These are phyloP conservation scores for Dufourea novaeangliae DNA, from an alignment of 1,140 invertebrate genomes.

Conservation along the genomic window DNA sequence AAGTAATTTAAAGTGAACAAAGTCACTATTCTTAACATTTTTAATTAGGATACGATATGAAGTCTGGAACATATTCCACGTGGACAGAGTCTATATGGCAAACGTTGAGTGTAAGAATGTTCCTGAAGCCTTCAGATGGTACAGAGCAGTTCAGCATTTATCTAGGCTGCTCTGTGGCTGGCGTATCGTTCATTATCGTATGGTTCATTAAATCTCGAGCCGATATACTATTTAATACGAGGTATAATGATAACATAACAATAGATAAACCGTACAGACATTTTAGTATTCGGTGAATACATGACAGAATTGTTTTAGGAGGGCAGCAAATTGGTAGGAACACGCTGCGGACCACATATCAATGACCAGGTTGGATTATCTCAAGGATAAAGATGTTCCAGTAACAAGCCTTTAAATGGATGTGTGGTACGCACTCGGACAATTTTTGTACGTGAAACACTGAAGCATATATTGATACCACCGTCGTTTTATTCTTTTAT, in stretches of 20 bases:
- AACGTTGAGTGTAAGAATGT: conserved; percentile 88
- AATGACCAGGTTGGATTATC: conserved; percentile 68
- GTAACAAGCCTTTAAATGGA: conserved; percentile 74
- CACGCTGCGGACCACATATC: conserved; percentile 75
- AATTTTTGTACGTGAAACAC: conserved; percentile 51
- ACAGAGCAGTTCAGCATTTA: conserved; percentile 86
- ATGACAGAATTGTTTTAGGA: conserved; percentile 58
- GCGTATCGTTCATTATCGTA: conserved; percentile 86
- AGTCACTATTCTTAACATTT: conserved; percentile 21
- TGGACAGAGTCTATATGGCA: conserved; percentile 97
- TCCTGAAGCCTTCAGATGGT: conserved; percentile 88
- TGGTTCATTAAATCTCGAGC: conserved; percentile 87
- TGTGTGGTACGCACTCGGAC: conserved; percentile 76
- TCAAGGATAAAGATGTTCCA: conserved; percentile 64
- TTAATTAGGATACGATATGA: conserved; percentile 89
- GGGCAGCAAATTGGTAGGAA: conserved; percentile 73
- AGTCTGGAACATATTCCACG: conserved; percentile 90
- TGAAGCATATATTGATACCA: conserved; percentile 38
- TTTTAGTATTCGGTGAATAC: background rate
- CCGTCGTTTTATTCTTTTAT: conserved; percentile 9
- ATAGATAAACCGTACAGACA: background rate
- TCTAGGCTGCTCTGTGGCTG: conserved; percentile 84
- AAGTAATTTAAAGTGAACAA: background rate
- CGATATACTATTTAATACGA: conserved; percentile 83
- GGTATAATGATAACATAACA: conserved; percentile 59